Evolutionary conservation across 1,140 invertebrate genomes (phyloP).

Genomic region (Drosophila littoralis): DNA sequence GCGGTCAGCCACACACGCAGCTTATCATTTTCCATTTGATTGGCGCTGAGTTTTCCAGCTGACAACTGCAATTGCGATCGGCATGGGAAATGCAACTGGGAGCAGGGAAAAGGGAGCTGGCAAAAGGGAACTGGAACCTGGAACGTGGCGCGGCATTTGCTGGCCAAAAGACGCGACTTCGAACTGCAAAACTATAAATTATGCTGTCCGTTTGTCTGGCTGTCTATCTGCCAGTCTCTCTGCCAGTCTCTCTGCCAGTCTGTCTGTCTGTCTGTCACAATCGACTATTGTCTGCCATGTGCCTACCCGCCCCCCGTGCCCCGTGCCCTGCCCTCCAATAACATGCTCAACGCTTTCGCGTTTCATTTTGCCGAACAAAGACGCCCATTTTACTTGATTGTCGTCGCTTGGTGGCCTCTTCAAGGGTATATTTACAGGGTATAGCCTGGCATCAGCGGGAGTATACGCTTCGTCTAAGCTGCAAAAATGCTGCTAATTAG

Average conservation of each 20-base stretch:
- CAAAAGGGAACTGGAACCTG: no score
- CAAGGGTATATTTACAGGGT: conserved; percentile 21
- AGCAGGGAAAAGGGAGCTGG: not conserved
- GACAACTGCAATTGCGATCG: conserved; percentile 25
- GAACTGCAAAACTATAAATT: conserved; percentile 68
- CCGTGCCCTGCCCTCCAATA: not conserved
- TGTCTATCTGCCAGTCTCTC: conserved; percentile 32
- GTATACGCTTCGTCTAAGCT: no score
- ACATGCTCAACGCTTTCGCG: conserved; percentile 27
- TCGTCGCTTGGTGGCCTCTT: not conserved
- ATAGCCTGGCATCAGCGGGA: no score
- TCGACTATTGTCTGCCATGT: conserved; percentile 54
- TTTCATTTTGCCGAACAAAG: conserved; percentile 49
- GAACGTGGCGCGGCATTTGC: not conserved
- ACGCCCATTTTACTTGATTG: conserved; percentile 38
- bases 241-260: not conserved
- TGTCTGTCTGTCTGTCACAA: conserved; percentile 53
- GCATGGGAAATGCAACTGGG: conserved; percentile 7
- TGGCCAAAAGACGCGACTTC: conserved; percentile 34
- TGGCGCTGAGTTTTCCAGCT: conserved; percentile 39
- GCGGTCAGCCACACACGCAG: conserved; percentile 61
- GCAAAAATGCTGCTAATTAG: no score
- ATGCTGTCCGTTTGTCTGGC: conserved; percentile 35
- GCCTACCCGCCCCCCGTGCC: not conserved
- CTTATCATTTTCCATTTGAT: conserved; percentile 63